These are phyloP conservation scores for Elaeidobius kamerunicus DNA, from an alignment of 2,888 invertebrate genomes.

Conservation along the genomic window DNA sequence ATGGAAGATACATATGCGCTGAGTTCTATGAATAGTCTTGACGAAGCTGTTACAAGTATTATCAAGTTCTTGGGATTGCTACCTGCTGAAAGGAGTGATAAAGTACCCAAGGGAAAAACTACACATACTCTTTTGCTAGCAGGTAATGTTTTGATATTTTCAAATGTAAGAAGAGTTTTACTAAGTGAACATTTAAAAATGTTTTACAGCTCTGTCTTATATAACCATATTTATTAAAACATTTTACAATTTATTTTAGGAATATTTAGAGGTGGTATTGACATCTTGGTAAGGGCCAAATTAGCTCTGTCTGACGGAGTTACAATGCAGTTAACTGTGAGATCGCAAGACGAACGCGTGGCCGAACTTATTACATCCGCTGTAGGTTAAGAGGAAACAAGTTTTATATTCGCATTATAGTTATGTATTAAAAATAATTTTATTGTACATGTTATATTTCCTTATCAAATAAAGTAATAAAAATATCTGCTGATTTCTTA, in stretches of 20 bases:
- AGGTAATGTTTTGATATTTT: slow-evolving; percentile 53
- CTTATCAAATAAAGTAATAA: slow-evolving; percentile 5
- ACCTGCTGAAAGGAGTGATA: slow-evolving; percentile 80
- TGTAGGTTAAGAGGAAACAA: slow-evolving; percentile 61
- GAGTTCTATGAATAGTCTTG: slow-evolving; percentile 71
- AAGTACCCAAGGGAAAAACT: slow-evolving; percentile 76
- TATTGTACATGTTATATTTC: slow-evolving; percentile 13
- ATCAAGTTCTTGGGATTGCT: slow-evolving; percentile 80
- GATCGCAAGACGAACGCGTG: slow-evolving; percentile 81
- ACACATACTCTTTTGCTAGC: slow-evolving; percentile 78
- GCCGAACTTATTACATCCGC: slow-evolving; percentile 85
- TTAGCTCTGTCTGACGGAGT: slow-evolving; percentile 79
- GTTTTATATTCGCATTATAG: slow-evolving; percentile 1
- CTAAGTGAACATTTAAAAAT: no score
- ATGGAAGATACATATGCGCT: slow-evolving; percentile 92
- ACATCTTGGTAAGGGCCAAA: slow-evolving; percentile 84
- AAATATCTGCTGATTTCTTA: background rate
- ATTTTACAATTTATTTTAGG: slow-evolving; percentile 50
- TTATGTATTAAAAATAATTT: slow-evolving; percentile 12
- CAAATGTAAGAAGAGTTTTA: no score
- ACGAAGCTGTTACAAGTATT: slow-evolving; percentile 82
- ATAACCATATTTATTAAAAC: background rate
- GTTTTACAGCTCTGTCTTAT: no score
- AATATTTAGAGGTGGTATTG: slow-evolving; percentile 85
- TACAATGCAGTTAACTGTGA: slow-evolving; percentile 89